Evolutionary conservation across 2,888 invertebrate species (phyloP).

Genomic region (Pseudococcus viburni): DNA sequence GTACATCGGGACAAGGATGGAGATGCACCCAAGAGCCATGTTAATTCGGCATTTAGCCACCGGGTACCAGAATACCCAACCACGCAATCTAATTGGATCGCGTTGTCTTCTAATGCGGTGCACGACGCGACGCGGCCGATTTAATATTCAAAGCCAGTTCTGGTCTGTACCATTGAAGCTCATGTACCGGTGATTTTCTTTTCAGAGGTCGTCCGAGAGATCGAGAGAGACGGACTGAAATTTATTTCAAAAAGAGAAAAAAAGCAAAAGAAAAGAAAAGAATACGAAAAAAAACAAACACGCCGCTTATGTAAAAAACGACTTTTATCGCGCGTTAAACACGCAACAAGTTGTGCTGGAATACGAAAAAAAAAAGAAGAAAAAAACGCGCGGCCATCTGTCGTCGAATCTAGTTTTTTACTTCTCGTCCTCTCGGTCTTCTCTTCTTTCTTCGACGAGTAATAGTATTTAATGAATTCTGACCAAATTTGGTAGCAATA

Average conservation of each 20-base stretch:
- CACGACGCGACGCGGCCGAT: conserved; percentile 10
- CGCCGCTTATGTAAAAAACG: conserved; percentile 25
- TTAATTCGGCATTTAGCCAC: neutral
- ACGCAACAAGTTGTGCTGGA: neutral
- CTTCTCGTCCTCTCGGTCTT: neutral
- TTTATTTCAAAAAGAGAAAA: neutral
- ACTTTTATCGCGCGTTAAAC: conserved; percentile 16
- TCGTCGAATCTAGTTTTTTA: conserved; percentile 48
- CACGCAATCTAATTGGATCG: conserved; percentile 14
- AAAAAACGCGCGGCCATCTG: conserved; percentile 24
- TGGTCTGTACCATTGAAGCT: conserved; percentile 11
- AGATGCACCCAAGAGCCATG: conserved; percentile 1
- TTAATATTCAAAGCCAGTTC: conserved; percentile 32
- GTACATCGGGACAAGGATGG: neutral
- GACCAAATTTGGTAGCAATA: conserved; percentile 55
- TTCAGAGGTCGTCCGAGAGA: conserved; percentile 2
- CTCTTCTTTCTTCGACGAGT: neutral
- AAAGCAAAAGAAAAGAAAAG: neutral
- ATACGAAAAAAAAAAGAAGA: too few relatives aligned
- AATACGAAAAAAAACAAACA: neutral
- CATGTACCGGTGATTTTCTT: conserved; percentile 24
- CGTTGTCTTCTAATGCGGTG: neutral
- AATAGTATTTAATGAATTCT: conserved; percentile 52
- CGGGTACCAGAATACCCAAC: neutral
- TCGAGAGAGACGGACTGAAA: neutral